A percentile compares a stretch with the other conserved stretches of the same genome.
Conservation (phyloP, 2,888 invertebrate species). For the Dexiosoma caninum region DNA sequence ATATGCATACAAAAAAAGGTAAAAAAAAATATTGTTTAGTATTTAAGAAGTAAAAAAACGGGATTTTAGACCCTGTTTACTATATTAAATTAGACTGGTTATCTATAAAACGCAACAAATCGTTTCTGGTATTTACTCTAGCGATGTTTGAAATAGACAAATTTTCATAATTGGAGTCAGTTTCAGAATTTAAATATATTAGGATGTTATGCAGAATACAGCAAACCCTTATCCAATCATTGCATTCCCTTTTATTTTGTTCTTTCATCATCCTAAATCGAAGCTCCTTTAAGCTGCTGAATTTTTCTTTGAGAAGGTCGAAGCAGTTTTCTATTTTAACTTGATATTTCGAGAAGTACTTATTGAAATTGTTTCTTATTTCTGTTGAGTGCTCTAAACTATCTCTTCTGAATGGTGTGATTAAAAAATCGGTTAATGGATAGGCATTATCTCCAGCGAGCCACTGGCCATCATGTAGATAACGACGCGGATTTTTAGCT, state of each 20-base stretch:
- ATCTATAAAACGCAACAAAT: neutral
- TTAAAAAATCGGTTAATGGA: too few species aligned
- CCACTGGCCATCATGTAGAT: too few species aligned
- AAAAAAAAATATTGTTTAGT: too few species aligned
- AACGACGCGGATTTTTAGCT: too few species aligned
- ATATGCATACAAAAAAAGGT: too few species aligned
- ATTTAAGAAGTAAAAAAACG: too few species aligned
- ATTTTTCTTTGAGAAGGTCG: neutral
- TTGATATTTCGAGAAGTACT: too few species aligned
- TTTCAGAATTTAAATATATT: too few species aligned
- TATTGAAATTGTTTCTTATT: too few species aligned
- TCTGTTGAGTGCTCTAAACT: too few species aligned
- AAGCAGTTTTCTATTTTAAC: neutral
- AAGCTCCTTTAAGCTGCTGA: neutral
- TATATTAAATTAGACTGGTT: neutral
- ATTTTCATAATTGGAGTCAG: conserved; percentile 66
- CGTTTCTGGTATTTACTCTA: conserved; percentile 69
- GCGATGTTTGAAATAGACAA: conserved; percentile 73
- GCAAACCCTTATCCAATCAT: conserved; percentile 1
- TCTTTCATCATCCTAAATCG: neutral
- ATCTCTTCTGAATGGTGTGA: too few species aligned
- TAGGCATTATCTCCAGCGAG: too few species aligned
- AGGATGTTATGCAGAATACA: neutral
- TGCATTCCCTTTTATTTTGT: neutral
- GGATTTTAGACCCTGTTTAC: neutral